Base-by-base conservation (phyloP, 2,113 vertebrate genomes). In the Rhinolophus ferrumequinum region DNA sequence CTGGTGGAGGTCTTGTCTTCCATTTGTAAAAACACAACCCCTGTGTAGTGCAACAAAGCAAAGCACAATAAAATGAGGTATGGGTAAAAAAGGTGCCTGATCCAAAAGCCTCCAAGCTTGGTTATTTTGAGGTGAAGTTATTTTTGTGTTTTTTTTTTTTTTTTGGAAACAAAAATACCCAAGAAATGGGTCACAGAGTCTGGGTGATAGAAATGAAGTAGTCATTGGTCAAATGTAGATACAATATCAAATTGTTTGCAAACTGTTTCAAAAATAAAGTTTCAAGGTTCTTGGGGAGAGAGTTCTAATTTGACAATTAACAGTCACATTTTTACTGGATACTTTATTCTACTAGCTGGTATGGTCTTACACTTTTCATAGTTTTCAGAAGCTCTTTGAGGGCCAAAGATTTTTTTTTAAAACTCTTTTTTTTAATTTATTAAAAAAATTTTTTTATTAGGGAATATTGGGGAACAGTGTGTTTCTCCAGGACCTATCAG, bases 241-340 rank as follows among this genome's bases (percentile, higher is more conserved):
- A 95, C 67, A 64, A n/a, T 79, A 47, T 90, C 72, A 85, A 67
- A 47, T 1, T 72, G 35, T 72, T 95, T 60, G n/a, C 84, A 93
- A 92, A 76, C 16, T 69, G 84, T 94, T 96, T 96, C 72, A 82
- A 86, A 96, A 95, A 93, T 64, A 77, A 94, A 85, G 80, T 92
- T 93, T 81, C 80, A 95, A 94, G 89, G 81, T 64, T 94, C 54
- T 90, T 82, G 47, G 73, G 35, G 50, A n/a, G 73, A 75, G 28
- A 44, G 16, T 83, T 96, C 81, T 87, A 86, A 93, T 73, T 88
- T 76, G 77, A 96, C 93, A 94, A 75, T 41, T 38, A 79, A 44
- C 18, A 52, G 66, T 50, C 41, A 80, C 64, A 88, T 86, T 96
- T 76, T 75, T 69, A 92, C 60, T 92, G 77, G 69, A 94, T 30